These are phyloP conservation scores for Manduca sexta DNA, from an alignment of 1,140 invertebrate genomes.

Conservation along the genomic window DNA sequence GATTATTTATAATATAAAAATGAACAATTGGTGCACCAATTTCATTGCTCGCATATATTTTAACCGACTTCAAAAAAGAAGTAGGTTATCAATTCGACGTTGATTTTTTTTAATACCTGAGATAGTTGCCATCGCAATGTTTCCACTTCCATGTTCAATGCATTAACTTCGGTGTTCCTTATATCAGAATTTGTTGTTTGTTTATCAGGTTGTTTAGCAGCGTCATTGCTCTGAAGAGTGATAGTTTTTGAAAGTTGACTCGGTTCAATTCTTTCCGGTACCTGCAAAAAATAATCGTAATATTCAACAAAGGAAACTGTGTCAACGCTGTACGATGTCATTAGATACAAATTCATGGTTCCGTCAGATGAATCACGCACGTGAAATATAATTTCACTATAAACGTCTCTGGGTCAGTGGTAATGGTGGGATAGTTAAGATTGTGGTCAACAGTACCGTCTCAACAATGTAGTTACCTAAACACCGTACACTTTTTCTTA, in stretches of 20 bases:
- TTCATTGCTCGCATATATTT: slow-evolving; percentile 4
- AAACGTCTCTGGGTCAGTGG: slow-evolving; percentile 3
- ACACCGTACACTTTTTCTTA: too few relatives aligned
- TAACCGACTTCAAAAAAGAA: too few relatives aligned
- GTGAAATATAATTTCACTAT: slow-evolving; percentile 30
- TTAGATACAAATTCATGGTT: slow-evolving; percentile 26
- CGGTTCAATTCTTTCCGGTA: slow-evolving; percentile 56
- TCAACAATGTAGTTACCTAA: too few relatives aligned
- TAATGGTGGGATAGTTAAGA: slow-evolving; percentile 1
- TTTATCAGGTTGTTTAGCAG: slow-evolving; percentile 39
- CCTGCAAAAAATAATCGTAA: slow-evolving; percentile 44
- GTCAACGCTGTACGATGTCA: slow-evolving; percentile 26
- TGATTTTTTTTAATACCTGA: slow-evolving; percentile 74
- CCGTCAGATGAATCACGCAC: slow-evolving; percentile 21
- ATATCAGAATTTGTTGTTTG: slow-evolving; percentile 32
- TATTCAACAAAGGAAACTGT: slow-evolving; percentile 18
- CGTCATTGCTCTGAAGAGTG: slow-evolving; percentile 39
- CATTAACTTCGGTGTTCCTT: slow-evolving; percentile 75
- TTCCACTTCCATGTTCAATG: slow-evolving; percentile 82
- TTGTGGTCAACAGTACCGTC: not conserved
- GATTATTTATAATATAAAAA: slow-evolving; percentile 9
- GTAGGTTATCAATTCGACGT: too few relatives aligned
- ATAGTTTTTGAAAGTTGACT: slow-evolving; percentile 49
- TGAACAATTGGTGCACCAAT: slow-evolving; percentile 43
- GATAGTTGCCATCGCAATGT: slow-evolving; percentile 86